These are phyloP conservation scores for Chironomus riparius DNA, from an alignment of 2,888 invertebrate species.

Conservation along the genomic window DNA sequence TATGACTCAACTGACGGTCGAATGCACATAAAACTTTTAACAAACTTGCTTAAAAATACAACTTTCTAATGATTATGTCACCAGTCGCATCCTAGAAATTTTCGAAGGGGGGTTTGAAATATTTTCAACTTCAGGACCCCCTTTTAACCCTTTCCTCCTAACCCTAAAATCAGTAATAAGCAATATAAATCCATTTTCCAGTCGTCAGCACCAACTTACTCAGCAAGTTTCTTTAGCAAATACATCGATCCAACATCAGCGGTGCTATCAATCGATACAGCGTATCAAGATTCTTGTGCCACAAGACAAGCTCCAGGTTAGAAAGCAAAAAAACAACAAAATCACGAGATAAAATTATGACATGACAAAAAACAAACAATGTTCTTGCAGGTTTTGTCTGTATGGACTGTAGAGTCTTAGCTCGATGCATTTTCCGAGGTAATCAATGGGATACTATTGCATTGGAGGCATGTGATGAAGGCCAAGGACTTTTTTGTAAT, in stretches of 20 bases:
- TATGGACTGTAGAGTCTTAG: constrained; percentile 38
- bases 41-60: no score
- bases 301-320: constrained; percentile 20
- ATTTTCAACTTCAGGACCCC: no score
- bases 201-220: no score
- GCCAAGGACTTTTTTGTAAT: constrained; percentile 39
- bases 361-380: background rate
- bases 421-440: constrained; percentile 39
- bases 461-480: constrained; percentile 39
- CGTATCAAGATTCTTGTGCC: background rate
- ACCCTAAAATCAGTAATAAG: no score
- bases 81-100: no score
- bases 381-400: constrained; percentile 37
- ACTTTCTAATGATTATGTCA: no score
- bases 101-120: no score
- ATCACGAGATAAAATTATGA: background rate
- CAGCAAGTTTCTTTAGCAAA: background rate
- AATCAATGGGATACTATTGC: constrained; percentile 40
- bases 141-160: no score
- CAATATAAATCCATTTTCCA: no score
- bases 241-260: constrained; percentile 20
- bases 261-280: background rate
- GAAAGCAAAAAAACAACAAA: background rate
- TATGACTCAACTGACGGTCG: no score
- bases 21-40: no score